Conservation (phyloP, 2,797 vertebrate species). For the Micromesistius poutassou region DNA sequence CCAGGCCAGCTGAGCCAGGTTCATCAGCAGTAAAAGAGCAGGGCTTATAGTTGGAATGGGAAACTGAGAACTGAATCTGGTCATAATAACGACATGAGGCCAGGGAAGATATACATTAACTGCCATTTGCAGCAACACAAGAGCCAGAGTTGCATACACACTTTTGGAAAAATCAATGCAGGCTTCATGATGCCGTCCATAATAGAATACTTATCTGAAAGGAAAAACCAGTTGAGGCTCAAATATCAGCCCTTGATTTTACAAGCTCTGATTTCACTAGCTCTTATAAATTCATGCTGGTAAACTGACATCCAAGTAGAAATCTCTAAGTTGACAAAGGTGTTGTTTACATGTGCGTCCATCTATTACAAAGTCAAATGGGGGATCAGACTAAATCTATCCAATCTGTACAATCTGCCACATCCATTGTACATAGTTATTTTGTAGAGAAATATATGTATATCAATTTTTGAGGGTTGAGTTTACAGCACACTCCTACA, state of each 20-base stretch:
- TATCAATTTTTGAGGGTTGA: neutral
- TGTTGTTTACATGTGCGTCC: neutral
- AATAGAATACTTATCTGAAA: conserved; percentile 15
- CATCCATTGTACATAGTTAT: neutral
- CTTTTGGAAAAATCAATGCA: conserved; percentile 18
- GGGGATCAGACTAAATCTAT: neutral
- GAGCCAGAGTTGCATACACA: neutral
- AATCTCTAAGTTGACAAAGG: neutral
- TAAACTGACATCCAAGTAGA: neutral
- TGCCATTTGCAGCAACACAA: conserved; percentile 10
- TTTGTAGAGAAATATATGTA: neutral
- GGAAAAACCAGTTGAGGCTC: conserved; percentile 8
- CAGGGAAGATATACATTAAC: conserved; percentile 20
- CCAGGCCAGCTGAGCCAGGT: neutral
- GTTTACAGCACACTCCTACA: conserved; percentile 18
- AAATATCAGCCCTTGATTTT: conserved; percentile 7
- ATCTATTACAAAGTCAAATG: conserved; percentile 23
- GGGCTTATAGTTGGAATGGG: neutral
- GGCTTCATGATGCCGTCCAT: neutral
- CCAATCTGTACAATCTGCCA: neutral
- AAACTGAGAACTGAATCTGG: neutral
- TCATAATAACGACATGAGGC: conserved; percentile 38
- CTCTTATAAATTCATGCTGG: neutral
- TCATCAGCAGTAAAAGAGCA: conserved; percentile 1
- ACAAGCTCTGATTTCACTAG: neutral